These are phyloP conservation scores for Pseudocheirus occidentalis DNA, from an alignment of 2,797 vertebrate genomes.

Conservation along the genomic window DNA sequence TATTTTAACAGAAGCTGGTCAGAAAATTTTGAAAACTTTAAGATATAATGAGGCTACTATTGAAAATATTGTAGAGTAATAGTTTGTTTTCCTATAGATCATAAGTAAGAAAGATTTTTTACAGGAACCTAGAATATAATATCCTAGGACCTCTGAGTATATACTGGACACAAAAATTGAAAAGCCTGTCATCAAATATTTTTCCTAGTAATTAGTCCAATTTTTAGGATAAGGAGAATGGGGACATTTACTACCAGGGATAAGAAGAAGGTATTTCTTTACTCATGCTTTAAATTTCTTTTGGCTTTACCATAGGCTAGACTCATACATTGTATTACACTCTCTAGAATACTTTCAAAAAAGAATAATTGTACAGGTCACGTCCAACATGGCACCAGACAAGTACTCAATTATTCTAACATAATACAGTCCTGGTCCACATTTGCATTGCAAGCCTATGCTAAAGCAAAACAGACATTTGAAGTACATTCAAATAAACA, in stretches of 20 bases:
- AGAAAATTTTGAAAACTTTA: slow-evolving; percentile 54
- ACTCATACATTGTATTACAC: background rate
- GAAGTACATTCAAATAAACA: background rate
- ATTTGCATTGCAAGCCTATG: background rate
- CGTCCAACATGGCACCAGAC: background rate
- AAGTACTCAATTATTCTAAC: background rate
- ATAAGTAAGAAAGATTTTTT: slow-evolving; percentile 48
- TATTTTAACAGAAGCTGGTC: slow-evolving; percentile 43
- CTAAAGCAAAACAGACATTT: background rate
- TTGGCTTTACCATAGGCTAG: background rate
- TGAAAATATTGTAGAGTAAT: slow-evolving; percentile 21
- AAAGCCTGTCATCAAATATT: background rate
- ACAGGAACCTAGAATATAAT: slow-evolving; percentile 27
- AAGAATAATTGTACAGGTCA: background rate
- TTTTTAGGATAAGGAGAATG: background rate
- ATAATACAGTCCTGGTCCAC: background rate
- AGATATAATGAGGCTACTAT: slow-evolving; percentile 6
- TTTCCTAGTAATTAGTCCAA: background rate
- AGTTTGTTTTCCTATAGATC: slow-evolving; percentile 43
- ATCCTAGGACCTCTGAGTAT: background rate
- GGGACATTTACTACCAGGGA: background rate
- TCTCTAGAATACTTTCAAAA: background rate
- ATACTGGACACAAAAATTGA: slow-evolving; percentile 19
- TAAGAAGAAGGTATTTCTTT: background rate
- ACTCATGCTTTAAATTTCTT: background rate